These are phyloP conservation scores for Drosophila arawakana DNA, from an alignment of 1,140 invertebrate species.

Conservation along the genomic window DNA sequence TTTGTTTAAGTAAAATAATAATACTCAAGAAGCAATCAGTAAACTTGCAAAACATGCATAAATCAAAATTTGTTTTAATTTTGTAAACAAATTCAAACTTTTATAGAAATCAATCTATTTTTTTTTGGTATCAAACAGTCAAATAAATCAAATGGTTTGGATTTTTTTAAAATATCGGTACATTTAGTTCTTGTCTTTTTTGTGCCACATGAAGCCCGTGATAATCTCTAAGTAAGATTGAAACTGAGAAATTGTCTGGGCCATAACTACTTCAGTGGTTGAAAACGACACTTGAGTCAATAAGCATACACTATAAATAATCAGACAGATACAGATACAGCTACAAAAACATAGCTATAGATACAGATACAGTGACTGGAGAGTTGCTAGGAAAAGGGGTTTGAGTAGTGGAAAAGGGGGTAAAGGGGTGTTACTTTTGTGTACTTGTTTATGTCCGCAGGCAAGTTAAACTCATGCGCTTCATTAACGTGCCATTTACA, in stretches of 20 bases:
- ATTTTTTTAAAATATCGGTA: neutral
- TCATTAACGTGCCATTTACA: conserved; percentile 25
- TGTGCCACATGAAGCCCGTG: neutral
- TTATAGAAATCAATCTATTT: no score
- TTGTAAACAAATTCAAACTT: no score
- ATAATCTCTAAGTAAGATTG: conserved; percentile 11
- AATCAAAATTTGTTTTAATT: no score
- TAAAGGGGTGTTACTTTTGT: neutral
- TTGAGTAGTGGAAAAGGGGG: neutral
- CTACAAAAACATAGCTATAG: conserved; percentile 3
- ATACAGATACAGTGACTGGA: neutral
- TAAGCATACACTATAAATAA: conserved; percentile 40
- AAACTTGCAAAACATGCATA: no score
- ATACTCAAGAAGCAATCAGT: no score
- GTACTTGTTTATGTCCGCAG: conserved; percentile 18
- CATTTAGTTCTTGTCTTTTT: neutral
- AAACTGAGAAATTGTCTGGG: conserved; percentile 11
- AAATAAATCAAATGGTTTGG: no score
- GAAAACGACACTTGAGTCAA: conserved; percentile 82
- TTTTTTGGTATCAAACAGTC: no score
- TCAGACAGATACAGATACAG: conserved; percentile 24
- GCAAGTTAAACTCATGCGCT: conserved; percentile 17
- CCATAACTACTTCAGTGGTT: conserved; percentile 76
- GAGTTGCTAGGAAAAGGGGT: neutral
- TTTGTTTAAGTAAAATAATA: no score